Evolutionary conservation across 1,140 invertebrate genomes (phyloP), one percentile per base, ranked within the genome.

Genomic region (Drosophila kepulauana): DNA sequence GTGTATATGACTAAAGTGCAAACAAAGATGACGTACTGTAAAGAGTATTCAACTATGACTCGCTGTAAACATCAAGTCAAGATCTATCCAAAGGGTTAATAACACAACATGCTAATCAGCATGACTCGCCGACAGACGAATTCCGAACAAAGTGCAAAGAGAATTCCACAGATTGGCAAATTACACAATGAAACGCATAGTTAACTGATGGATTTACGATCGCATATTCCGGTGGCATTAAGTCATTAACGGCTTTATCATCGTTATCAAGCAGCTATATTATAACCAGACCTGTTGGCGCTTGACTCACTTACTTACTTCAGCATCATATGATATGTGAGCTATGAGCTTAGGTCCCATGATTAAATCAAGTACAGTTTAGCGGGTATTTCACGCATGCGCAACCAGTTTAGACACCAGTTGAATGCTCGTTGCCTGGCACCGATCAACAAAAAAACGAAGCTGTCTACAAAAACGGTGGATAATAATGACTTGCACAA

Each of bases 21-120:
- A 85, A 85, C 74, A 73, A 45, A 28, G 66, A 56, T 69, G 81
- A 86, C 78, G 76, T 68, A 71, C 59, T 67, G 43, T 58, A 63
- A 61, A 77, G 66, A 76, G 72, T 78, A 74, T 78, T 81, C 75
- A 81, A 85, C 75, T 56, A 64, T 70, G 75, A 63, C 69, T 75
- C 46, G 66, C 43, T 61, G 45, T 65, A 46, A 43, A 66, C 28
- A 38, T 81, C 66, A 59, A 72, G 59, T 75, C 68, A 62, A 66
- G 75, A 82, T 48, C 73, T 78, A 57, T 72, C 51, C 41, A 30
- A 64, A 65, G 68, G 66, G 72, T 75, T 65, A 78, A 76, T 62
- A 62, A 57, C 69, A 66, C 62, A 66, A 28, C 35, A 38, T 38
- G 57, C 73, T 33, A 64, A 52, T 64, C 56, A 65, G 30, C 61